Percentiles rank a stretch among this genome's conserved stretches.
phyloP scores from a whole-genome alignment of 2,888 invertebrate species.

The Oscheius sp. region DNA sequence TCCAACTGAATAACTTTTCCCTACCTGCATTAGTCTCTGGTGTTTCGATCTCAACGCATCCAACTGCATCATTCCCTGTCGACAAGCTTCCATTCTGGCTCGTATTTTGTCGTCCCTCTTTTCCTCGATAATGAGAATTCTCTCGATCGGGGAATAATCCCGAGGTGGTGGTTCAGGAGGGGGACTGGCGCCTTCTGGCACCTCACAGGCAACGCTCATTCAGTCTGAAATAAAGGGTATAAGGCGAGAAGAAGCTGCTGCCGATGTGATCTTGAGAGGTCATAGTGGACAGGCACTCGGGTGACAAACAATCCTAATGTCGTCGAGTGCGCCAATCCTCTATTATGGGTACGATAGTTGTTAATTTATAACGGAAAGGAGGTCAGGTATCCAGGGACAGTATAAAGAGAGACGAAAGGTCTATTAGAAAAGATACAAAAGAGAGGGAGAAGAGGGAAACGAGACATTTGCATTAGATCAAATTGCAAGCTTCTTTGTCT shows the following conservation, averaged over 20 bases:
- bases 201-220: conserved; percentile 29
- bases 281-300: conserved; percentile 28
- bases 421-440: not conserved
- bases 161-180: conserved; percentile 38
- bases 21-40: conserved; percentile 43
- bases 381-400: not conserved
- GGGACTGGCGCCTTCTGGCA: conserved; percentile 25
- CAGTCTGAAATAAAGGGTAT: not conserved
- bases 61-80: conserved; percentile 51
- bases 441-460: not conserved
- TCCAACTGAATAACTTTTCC: too few relatives aligned
- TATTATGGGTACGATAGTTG: not conserved
- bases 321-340: conserved; percentile 18
- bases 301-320: conserved; percentile 22
- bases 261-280: conserved; percentile 20
- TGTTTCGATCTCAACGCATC: conserved; percentile 46
- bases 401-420: not conserved
- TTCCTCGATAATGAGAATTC: not conserved
- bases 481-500: conserved; percentile 18
- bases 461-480: not conserved
- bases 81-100: conserved; percentile 50
- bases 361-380: too few relatives aligned
- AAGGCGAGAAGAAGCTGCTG: conserved; percentile 6
- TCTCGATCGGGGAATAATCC: conserved; percentile 31
- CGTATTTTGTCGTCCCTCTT: conserved; percentile 36